Evolutionary conservation across 2,113 vertebrate genomes (phyloP), one percentile per base, ranked within the genome.

Genomic region (Garra rufa): DNA sequence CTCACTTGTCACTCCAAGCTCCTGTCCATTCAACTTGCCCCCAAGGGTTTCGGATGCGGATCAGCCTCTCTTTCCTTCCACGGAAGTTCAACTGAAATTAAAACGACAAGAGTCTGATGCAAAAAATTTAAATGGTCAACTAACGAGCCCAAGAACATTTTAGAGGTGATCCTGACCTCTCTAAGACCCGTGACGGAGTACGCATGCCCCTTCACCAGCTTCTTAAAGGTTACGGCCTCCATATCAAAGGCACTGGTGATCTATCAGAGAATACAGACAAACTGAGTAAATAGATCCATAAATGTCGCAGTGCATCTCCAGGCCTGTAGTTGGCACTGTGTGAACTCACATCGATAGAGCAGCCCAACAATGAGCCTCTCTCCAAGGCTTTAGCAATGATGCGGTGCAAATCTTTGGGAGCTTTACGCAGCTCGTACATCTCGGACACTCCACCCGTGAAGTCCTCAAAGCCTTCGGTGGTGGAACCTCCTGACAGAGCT

Each of bases 181-280:
- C 87, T 91, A 38, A 97, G 91, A 8, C 88, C 95, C 0, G 97
- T 98, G 30, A 98, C 94, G 0, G 97, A 96, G 88, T 99, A 99
- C 44, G 97, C 97, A 0, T 99, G 97, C 17, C 97, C 97, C 89
- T 95, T 98, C 76, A 99, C 97, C 89, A 98, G 93, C 92, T 96
- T 97, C 89, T 94, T 96, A 38, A 94, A 94, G 8, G 96, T 98
- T 84, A 98, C 83, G 0, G 97, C 94, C 89, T 99, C 96, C 89
- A 96, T 92, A 75, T 97, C 96, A 6, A 92, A 92, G 6, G 90
- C 83, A 0, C 91, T 96, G 79, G 91, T 94, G 92, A 98, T 94
- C 97, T 98, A 88, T 44, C 46, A 52, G n/a, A 67, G 28, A 69
- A 70, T 19, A 19, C n/a, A 80, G 15, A 28, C n/a, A 63, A 79